Evolutionary conservation across 1,140 invertebrate species (phyloP), one percentile per base, ranked within the genome.

Genomic region (Oedothorax gibbosus): DNA sequence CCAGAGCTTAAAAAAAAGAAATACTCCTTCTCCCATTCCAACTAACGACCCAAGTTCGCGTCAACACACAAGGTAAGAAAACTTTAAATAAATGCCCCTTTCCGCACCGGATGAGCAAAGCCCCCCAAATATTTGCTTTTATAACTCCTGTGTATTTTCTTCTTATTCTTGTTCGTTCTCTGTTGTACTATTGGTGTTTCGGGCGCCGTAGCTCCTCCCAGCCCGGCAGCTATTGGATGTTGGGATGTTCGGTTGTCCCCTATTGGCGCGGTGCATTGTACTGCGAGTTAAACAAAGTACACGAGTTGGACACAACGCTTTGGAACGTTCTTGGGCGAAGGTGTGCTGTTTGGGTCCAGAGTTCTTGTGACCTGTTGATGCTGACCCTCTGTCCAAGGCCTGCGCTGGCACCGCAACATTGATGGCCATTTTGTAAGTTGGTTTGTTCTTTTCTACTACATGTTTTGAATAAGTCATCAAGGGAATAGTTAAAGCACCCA

Each of bases 351-450:
- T 14, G 35, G 15, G 21, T 68, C 60, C 66, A 53, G 18, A 21
- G 65, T 21, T 51, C 15, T 20, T 50, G 77, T 79, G 77, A 79
- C 77, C 77, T 79, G 77, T 79, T 79, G 77, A 62, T 65, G 65
- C 62, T 62, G 49, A 35, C 60, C 60, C 75, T 18, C 60, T 15
- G 35, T 18, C 75, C 21, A 77, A 77, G 35, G 65, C 35, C 57
- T 12, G 65, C 18, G 77, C 77, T 66, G 62, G 20, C 21, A 79
- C 21, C 65, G 14, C 5, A 35, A 56, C 62, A 18, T 79, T 66
- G 77, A 79, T 79, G 77, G 77, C 77, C 77, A 79, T 79, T 79
- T 79, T 79, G 77, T 79, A 65, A 79, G 77, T 79, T 66, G 11
- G 1, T 20, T 18, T 66, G 2, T 18, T 20, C 12, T 64, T 66